Base-by-base conservation (phyloP, 2,113 vertebrate species). In the Cygnus buccinator region DNA sequence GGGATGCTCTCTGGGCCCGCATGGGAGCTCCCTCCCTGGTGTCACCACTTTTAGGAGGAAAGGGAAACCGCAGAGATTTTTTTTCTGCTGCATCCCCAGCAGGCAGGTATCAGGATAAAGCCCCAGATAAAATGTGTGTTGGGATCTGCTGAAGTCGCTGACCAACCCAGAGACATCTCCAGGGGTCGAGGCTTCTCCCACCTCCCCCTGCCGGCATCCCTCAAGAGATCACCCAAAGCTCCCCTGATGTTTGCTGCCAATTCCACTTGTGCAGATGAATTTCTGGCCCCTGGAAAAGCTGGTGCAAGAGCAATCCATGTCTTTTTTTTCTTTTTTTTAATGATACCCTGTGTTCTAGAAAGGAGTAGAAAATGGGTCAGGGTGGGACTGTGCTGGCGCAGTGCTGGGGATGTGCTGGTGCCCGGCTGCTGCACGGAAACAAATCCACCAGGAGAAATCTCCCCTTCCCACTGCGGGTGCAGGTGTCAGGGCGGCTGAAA, bases 341-440 rank as follows among this genome's bases (percentile, higher is more conserved):
- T 0, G 5, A 5, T 8, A 10, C 20, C 48, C 20, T 8, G 1
- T 28, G 6, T 28, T 52, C 57, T 17, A 43, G 43, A 29, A 31
- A 77, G 54, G 59, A 19, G 12, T 2, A 44, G 67, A 9, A 80
- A 87, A 23, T 6, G 54, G 58, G 46, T 39, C 72, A 17, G 77
- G 46, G 52, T 8, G 46, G 58, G 81, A 13, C 18, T 4, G 33
- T 2, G 74, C 79, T 26, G 67, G 31, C 25, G 10, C 8, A 22
- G 62, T 13, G 0, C 5, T 0, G 48, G 22, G 54, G 44, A 3
- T 5, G 25, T 6, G 0, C 1, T 25, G 48, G 48, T 65, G 6
- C 20, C 43, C 2, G 1, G 37, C 68, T 43, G 75, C 75, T 8
- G 3, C 4, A 0, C 0, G 4, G 50, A 16, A 6, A 23, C 39